Evolutionary conservation across 2,797 vertebrate species (phyloP).

Genomic region (Nannoperca australis): DNA sequence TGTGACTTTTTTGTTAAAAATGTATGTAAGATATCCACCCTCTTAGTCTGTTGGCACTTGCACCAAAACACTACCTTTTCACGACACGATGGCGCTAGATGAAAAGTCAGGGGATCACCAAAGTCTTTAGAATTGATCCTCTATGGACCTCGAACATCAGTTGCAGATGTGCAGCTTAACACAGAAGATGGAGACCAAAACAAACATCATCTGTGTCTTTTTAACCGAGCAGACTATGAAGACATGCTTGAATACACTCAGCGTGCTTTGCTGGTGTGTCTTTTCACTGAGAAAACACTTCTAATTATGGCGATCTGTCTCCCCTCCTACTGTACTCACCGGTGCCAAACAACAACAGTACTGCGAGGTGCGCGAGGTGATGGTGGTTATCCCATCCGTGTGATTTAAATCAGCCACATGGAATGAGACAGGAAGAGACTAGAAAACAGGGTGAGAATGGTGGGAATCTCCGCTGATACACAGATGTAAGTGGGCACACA

Average conservation of each 20-base stretch:
- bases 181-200: background rate
- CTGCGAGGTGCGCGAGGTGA: slow-evolving; percentile 21
- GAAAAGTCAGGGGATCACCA: background rate
- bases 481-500: background rate
- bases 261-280: slow-evolving; percentile 2
- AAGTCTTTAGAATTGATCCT: background rate
- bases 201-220: background rate
- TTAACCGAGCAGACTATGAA: slow-evolving; percentile 9
- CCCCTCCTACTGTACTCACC: slow-evolving; percentile 54
- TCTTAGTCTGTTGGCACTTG: too few relatives aligned
- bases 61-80: too few relatives aligned
- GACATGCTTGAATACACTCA: background rate
- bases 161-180: background rate
- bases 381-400: slow-evolving; percentile 19
- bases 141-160: background rate
- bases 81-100: background rate
- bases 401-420: slow-evolving; percentile 11
- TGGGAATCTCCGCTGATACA: background rate
- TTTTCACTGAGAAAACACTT: slow-evolving; percentile 65
- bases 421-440: background rate
- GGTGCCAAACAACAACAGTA: slow-evolving; percentile 50
- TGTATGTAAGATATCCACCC: too few relatives aligned
- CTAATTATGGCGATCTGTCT: slow-evolving; percentile 63
- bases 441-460: background rate
- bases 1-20: too few relatives aligned